Percentiles rank a stretch among this genome's conserved stretches.
phyloP scores from a whole-genome alignment of 2,888 invertebrate species.

The Apocheima hispidaria region DNA sequence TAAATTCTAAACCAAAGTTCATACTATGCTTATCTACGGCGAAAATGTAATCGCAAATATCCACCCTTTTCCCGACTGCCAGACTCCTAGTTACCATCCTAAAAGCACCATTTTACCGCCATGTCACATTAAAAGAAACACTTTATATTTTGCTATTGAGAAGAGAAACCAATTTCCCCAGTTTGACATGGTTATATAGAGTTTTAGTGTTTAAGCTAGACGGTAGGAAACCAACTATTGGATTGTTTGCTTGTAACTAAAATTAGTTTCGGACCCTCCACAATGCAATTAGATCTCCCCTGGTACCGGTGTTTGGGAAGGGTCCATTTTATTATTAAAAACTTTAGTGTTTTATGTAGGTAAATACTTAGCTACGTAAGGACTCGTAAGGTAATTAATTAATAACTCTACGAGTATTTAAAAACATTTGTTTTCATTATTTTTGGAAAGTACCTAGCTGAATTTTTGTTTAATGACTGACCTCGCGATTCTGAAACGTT shows the following conservation, averaged over 20 bases:
- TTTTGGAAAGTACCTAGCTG: too few species aligned
- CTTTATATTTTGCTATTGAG: not conserved
- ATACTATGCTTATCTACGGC: not conserved
- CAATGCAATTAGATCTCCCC: constrained; percentile 69
- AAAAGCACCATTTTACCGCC: not conserved
- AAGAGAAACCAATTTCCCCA: not conserved
- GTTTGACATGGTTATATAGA: constrained; percentile 14
- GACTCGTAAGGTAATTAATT: constrained; percentile 2
- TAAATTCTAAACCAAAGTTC: not conserved
- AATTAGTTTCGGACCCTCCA: constrained; percentile 75
- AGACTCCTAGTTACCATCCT: constrained; percentile 6
- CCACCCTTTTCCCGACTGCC: not conserved
- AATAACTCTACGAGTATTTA: not conserved
- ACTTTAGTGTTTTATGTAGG: constrained; percentile 19
- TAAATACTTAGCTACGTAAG: constrained; percentile 6
- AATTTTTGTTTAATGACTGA: too few species aligned
- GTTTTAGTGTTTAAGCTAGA: constrained; percentile 52
- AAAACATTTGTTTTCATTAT: too few species aligned
- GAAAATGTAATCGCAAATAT: constrained; percentile 8
- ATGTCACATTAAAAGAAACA: not conserved
- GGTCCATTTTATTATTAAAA: constrained; percentile 33
- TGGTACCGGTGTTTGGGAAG: constrained; percentile 33
- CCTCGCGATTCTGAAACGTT: too few species aligned
- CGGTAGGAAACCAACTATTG: constrained; percentile 34
- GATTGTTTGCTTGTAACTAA: constrained; percentile 71